Conservation (phyloP, 2,797 vertebrate species). For the Anguilla marmorata region DNA sequence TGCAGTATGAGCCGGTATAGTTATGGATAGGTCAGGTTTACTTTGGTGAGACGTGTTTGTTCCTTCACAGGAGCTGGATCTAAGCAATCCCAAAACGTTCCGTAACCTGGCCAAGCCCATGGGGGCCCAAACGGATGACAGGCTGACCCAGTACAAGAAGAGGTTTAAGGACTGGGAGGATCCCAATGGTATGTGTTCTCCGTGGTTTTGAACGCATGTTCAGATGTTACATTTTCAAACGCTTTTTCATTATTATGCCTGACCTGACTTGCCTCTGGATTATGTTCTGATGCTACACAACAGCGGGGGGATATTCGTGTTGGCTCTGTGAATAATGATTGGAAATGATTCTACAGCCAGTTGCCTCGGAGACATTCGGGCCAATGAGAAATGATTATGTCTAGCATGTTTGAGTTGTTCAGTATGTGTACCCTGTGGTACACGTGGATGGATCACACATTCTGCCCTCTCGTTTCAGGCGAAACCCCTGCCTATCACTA, state of each 20-base stretch:
- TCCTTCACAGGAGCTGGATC: slow-evolving; percentile 84
- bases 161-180: slow-evolving; percentile 98
- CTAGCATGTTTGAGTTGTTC: not conserved
- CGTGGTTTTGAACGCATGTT: not conserved
- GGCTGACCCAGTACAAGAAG: slow-evolving; percentile 95
- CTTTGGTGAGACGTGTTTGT: not conserved
- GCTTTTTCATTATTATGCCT: not conserved
- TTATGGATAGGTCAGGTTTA: not conserved
- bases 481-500: slow-evolving; percentile 99
- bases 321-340: not conserved
- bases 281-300: not conserved
- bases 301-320: not conserved
- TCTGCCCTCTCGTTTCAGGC: slow-evolving; percentile 66
- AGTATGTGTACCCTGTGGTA: not conserved
- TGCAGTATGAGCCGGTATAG: no score
- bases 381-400: not conserved
- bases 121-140: slow-evolving; percentile 96
- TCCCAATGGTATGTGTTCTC: slow-evolving; percentile 79
- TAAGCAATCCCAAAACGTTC: slow-evolving; percentile 93
- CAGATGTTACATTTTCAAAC: not conserved
- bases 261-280: not conserved
- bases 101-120: slow-evolving; percentile 95
- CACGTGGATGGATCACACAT: not conserved
- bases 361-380: not conserved
- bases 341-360: not conserved